phyloP scores from a whole-genome alignment of 2,888 invertebrate genomes.

The Tryphoninae sp. region DNA sequence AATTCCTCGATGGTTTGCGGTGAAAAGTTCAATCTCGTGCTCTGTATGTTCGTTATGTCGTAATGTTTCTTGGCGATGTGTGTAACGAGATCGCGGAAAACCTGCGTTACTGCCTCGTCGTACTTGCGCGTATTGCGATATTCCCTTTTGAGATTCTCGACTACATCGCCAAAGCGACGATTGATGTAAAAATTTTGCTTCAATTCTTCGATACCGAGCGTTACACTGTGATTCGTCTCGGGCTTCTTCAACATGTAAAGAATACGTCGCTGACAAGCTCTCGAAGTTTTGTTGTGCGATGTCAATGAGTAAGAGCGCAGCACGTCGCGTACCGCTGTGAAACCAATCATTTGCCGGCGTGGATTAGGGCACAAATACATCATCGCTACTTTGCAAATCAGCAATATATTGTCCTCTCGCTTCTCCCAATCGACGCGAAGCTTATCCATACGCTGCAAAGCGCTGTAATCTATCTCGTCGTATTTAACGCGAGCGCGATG shows the following conservation, averaged over 20 bases:
- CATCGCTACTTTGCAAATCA: conserved; percentile 86
- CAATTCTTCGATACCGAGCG: conserved; percentile 85
- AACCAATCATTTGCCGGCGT: conserved; percentile 80
- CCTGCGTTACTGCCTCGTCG: conserved; percentile 72
- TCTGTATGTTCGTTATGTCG: conserved; percentile 76
- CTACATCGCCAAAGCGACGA: conserved; percentile 80
- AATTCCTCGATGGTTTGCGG: conserved; percentile 77
- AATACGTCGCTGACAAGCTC: conserved; percentile 86
- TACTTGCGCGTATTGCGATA: conserved; percentile 68
- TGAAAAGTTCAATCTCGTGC: conserved; percentile 68
- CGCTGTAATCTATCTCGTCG: conserved; percentile 86
- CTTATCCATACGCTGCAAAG: conserved; percentile 85
- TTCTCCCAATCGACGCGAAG: conserved; percentile 85
- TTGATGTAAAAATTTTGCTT: conserved; percentile 83
- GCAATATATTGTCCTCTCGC: conserved; percentile 87
- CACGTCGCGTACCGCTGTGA: conserved; percentile 83
- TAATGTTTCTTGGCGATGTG: conserved; percentile 78
- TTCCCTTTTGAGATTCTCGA: conserved; percentile 77
- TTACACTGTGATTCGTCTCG: conserved; percentile 84
- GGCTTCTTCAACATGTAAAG: conserved; percentile 85
- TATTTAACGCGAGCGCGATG: conserved; percentile 77
- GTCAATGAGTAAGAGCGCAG: conserved; percentile 82
- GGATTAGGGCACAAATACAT: conserved; percentile 82
- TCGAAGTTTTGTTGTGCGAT: conserved; percentile 86
- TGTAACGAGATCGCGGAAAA: conserved; percentile 76